These are phyloP conservation scores for Actinia equina DNA, from an alignment of 64 coral and sea anemone species.

Conservation along the genomic window DNA sequence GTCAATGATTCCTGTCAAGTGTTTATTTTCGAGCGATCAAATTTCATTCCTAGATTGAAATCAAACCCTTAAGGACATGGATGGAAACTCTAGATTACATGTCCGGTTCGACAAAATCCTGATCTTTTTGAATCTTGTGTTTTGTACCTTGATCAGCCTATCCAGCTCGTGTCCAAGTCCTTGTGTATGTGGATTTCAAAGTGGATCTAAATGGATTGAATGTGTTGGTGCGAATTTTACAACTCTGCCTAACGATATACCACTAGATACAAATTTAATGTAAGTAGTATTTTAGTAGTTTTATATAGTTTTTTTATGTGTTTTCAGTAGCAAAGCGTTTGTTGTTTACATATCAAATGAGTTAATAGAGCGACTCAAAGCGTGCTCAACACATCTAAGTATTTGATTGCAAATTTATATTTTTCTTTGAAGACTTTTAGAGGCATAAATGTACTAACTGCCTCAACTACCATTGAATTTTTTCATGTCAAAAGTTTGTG, in stretches of 20 bases:
- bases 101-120: background rate
- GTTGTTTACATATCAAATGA: background rate
- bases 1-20: constrained; percentile 10
- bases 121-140: background rate
- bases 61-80: constrained; percentile 12
- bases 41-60: constrained; percentile 1
- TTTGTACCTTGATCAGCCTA: background rate
- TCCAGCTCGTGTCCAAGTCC: background rate
- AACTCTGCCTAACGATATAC: constrained; percentile 13
- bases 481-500: background rate
- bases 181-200: constrained; percentile 8
- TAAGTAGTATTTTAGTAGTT: constrained; percentile 16
- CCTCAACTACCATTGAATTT: background rate
- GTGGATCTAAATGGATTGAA: background rate
- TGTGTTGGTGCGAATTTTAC: constrained; percentile 14
- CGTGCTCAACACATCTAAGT: background rate
- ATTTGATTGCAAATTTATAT: background rate
- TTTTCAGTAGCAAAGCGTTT: background rate
- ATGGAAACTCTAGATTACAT: background rate
- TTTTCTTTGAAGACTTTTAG: background rate
- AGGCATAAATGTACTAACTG: background rate
- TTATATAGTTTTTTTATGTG: constrained; percentile 1
- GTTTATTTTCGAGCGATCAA: constrained; percentile 33
- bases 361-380: background rate
- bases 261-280: constrained; percentile 5